These are phyloP conservation scores for Lymantria monacha DNA, from an alignment of 2,888 invertebrate genomes.

Conservation along the genomic window DNA sequence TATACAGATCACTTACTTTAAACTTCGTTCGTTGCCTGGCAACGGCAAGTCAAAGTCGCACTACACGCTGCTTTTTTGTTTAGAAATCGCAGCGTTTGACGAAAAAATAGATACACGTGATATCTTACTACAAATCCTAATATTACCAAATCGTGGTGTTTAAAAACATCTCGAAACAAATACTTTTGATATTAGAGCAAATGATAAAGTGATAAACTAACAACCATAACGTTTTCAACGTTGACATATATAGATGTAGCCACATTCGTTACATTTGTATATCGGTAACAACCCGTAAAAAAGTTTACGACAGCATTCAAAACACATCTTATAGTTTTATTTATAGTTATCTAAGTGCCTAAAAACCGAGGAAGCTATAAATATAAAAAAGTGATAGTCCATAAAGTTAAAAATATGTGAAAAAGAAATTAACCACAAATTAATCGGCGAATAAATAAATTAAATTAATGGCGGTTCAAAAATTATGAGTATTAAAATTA, in stretches of 20 bases:
- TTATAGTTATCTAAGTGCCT: slow-evolving; percentile 5
- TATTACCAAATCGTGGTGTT: no score
- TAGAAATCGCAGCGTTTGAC: no score
- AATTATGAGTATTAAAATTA: slow-evolving; percentile 15
- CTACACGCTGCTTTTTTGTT: no score
- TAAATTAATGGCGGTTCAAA: slow-evolving; percentile 19
- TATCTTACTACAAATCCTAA: no score
- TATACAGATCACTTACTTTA: no score
- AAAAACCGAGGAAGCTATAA: slow-evolving; percentile 13
- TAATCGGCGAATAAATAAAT: slow-evolving; percentile 25
- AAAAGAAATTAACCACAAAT: slow-evolving; percentile 18
- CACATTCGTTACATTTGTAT: neutral
- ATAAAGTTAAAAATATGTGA: slow-evolving; percentile 11
- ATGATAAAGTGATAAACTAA: neutral
- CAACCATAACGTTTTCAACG: neutral
- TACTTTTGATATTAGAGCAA: no score
- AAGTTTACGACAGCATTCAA: neutral
- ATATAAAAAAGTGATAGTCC: slow-evolving; percentile 5
- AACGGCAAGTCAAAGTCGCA: no score
- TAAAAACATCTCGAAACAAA: no score
- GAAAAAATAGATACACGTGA: no score
- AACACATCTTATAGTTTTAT: slow-evolving; percentile 2
- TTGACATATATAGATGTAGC: neutral
- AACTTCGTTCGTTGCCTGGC: no score
- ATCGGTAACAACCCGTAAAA: neutral